These are phyloP conservation scores for Caenorhabditis brenneri DNA, from an alignment of 1,140 invertebrate species.

Conservation along the genomic window DNA sequence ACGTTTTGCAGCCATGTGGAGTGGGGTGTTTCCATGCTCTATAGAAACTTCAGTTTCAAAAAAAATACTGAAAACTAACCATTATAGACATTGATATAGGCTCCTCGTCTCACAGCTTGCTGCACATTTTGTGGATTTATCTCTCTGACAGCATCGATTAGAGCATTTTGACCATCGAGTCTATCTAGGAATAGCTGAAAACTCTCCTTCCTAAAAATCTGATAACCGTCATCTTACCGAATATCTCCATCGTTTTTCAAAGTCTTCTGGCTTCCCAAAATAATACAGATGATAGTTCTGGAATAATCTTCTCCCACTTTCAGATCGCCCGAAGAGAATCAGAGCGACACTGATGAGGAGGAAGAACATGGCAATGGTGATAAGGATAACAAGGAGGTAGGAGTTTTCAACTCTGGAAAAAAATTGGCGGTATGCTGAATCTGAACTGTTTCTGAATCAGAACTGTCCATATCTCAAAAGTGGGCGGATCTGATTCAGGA, in stretches of 20 bases:
- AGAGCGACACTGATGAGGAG: not conserved
- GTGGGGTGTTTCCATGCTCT: not conserved
- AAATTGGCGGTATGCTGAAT: too few species aligned
- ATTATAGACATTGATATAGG: not conserved
- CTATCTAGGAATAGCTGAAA: constrained; percentile 14
- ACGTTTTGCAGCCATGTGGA: not conserved
- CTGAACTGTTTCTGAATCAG: too few species aligned
- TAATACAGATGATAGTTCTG: not conserved
- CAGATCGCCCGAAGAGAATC: not conserved
- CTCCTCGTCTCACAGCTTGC: not conserved
- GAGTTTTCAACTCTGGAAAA: not conserved
- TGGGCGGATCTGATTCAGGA: too few species aligned
- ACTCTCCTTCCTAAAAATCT: not conserved
- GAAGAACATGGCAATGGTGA: not conserved
- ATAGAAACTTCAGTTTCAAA: not conserved
- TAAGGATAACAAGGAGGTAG: not conserved
- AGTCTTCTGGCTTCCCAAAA: not conserved
- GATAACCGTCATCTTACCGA: not conserved
- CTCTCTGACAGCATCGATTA: not conserved
- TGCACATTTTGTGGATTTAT: not conserved
- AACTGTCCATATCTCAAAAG: too few species aligned
- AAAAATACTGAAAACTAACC: not conserved
- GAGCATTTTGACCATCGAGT: not conserved
- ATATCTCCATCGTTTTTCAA: not conserved
- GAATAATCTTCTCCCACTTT: not conserved